Evolutionary conservation across 2,113 vertebrate species (phyloP), one percentile per base, ranked within the genome.

Genomic region (Oceanites oceanicus): DNA sequence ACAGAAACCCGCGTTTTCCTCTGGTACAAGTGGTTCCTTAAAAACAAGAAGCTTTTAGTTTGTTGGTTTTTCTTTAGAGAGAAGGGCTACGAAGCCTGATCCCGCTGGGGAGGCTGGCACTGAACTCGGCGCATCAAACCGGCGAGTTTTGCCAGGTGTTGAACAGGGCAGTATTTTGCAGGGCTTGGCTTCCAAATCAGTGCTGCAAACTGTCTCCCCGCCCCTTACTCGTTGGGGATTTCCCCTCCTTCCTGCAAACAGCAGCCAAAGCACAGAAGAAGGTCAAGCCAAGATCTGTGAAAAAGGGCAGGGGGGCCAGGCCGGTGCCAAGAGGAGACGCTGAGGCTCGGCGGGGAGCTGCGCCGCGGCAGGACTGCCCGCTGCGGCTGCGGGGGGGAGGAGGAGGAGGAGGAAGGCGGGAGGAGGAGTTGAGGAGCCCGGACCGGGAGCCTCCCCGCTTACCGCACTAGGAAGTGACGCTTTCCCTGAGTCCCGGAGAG

Each of bases 381-480:
- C 32, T 20, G 47, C 47, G 45, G 66, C 26, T 29, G 79, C 47
- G 22, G 49, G 22, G 45, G 47, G 45, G 53, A 11, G 74, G 44
- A n/a, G 36, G 55, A 67, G 79, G 88, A 61, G 50, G 30, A 70
- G 25, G 77, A 58, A 63, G 75, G 62, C 32, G 36, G 78, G 56
- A 66, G 72, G 92, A 95, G 97, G 81, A 61, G 97, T 97, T 95
- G 92, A 96, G 80, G 59, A 95, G 93, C 67, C 56, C 92, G 68
- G 92, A 93, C 84, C 19, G 84, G 93, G 97, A 95, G 92, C 94
- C 92, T 95, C 94, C 97, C 90, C 91, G 90, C 88, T 96, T 25
- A 94, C 93, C 81, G 84, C 58, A 97, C 97, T 94, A 98, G 98
- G 98, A 98, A 98, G 98, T 98, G 98, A 98, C 98, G 98, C 97